These are phyloP conservation scores for Apomyelois bistriatella DNA, from an alignment of 2,888 invertebrate genomes.

Conservation along the genomic window DNA sequence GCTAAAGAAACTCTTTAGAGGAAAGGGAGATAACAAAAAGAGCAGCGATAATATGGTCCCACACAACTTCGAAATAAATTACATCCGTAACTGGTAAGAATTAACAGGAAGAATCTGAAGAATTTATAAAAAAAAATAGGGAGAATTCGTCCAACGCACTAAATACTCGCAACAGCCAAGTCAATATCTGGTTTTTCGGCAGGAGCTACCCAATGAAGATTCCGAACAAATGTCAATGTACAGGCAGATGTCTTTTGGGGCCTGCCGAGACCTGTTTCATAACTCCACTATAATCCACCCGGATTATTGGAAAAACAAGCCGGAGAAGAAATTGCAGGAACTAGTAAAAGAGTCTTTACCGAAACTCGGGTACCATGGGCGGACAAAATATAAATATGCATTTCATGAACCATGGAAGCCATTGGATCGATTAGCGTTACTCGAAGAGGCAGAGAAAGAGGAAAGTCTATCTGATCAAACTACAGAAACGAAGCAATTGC, in stretches of 20 bases:
- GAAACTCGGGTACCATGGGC: slow-evolving; percentile 64
- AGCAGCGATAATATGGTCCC: slow-evolving; percentile 33
- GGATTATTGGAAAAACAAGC: slow-evolving; percentile 56
- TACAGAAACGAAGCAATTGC: slow-evolving; percentile 25
- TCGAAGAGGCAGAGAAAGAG: slow-evolving; percentile 57
- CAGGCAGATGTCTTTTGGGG: slow-evolving; percentile 26
- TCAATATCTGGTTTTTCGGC: slow-evolving; percentile 51
- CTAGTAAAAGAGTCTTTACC: slow-evolving; percentile 36
- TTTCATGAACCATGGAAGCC: slow-evolving; percentile 73
- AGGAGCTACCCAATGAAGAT: slow-evolving; percentile 51
- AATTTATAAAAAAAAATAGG: not conserved
- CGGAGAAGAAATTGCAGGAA: slow-evolving; percentile 31
- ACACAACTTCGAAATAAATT: slow-evolving; percentile 17
- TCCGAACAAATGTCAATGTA: slow-evolving; percentile 35
- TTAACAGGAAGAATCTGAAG: slow-evolving; percentile 12
- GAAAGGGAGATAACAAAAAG: slow-evolving; percentile 30
- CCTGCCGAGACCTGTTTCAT: slow-evolving; percentile 48
- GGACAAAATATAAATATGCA: slow-evolving; percentile 59
- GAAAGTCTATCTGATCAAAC: slow-evolving; percentile 29
- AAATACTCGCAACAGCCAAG: slow-evolving; percentile 24
- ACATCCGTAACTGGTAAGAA: slow-evolving; percentile 19
- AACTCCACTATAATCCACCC: slow-evolving; percentile 57
- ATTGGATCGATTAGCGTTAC: slow-evolving; percentile 50
- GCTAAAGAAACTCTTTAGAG: slow-evolving; percentile 52
- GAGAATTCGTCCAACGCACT: slow-evolving; percentile 70